Percentiles rank a stretch among this genome's conserved stretches.
phyloP scores from a whole-genome alignment of 2,113 vertebrate species.

The Perca fluviatilis region DNA sequence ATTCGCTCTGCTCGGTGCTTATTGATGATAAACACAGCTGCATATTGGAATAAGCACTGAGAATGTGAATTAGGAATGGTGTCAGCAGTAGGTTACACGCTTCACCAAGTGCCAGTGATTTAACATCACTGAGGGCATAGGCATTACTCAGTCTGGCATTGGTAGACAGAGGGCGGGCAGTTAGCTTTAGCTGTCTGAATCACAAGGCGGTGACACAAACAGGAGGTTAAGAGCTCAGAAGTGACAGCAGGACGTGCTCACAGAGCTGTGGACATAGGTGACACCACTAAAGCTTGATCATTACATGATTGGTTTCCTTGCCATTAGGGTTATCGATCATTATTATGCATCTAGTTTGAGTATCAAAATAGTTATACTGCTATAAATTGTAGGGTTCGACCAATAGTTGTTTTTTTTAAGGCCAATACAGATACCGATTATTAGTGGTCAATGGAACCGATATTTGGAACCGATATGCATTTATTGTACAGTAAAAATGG shows the following conservation, averaged over 20 bases:
- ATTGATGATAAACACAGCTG: constrained; percentile 60
- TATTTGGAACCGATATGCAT: too few species aligned
- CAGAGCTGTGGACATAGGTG: neutral
- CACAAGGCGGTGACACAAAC: constrained; percentile 19
- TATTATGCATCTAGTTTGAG: neutral
- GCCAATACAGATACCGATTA: too few species aligned
- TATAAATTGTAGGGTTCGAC: too few species aligned
- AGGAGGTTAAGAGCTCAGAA: constrained; percentile 16
- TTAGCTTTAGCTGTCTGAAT: constrained; percentile 27
- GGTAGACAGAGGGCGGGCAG: constrained; percentile 2
- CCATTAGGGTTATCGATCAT: neutral
- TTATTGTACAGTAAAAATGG: too few species aligned
- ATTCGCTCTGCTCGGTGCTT: constrained; percentile 33
- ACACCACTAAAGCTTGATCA: neutral
- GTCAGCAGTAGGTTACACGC: constrained; percentile 50
- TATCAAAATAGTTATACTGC: neutral
- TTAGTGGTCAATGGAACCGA: too few species aligned
- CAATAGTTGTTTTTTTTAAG: too few species aligned
- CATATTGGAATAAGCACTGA: constrained; percentile 40
- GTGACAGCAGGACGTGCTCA: neutral
- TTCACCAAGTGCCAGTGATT: constrained; percentile 55
- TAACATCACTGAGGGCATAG: constrained; percentile 33
- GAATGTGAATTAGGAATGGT: constrained; percentile 62
- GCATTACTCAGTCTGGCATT: constrained; percentile 48
- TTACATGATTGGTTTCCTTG: neutral